A percentile compares a stretch with the other conserved stretches of the same genome.
These are phyloP conservation scores for Bovichtus diacanthus DNA, from an alignment of 2,797 vertebrate species.

Conservation along the genomic window DNA sequence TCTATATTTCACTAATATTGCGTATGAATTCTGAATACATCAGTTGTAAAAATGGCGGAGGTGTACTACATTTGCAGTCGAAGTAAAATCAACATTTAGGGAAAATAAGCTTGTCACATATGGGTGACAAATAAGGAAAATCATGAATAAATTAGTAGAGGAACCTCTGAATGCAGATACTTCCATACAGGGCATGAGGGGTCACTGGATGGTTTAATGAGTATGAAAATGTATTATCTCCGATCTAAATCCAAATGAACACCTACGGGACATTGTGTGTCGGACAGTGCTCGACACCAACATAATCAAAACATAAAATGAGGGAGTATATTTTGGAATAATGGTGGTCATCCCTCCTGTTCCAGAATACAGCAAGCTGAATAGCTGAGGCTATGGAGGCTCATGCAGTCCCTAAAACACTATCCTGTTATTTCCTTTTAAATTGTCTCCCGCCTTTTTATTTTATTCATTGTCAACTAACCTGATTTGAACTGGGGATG, in stretches of 20 bases:
- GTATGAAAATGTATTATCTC: background rate
- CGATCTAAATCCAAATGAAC: background rate
- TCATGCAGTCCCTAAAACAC: background rate
- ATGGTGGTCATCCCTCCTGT: background rate
- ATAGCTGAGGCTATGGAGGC: background rate
- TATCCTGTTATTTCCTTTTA: too few species aligned
- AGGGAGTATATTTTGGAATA: background rate
- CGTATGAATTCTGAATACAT: background rate
- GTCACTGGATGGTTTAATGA: background rate
- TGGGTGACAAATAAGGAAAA: background rate
- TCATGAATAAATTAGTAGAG: slow-evolving; percentile 7
- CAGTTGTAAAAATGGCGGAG: background rate
- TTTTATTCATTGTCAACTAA: background rate
- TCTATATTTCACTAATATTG: background rate
- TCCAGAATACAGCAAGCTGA: background rate
- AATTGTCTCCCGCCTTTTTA: background rate
- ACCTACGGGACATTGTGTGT: background rate
- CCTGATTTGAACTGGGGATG: background rate
- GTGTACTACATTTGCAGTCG: background rate
- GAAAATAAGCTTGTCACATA: background rate
- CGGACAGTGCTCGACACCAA: background rate
- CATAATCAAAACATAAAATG: background rate
- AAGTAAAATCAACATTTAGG: background rate
- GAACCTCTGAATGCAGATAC: background rate
- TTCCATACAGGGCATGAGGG: background rate